Conservation (phyloP, 2,888 invertebrate genomes). For the Plebejus melissa region DNA sequence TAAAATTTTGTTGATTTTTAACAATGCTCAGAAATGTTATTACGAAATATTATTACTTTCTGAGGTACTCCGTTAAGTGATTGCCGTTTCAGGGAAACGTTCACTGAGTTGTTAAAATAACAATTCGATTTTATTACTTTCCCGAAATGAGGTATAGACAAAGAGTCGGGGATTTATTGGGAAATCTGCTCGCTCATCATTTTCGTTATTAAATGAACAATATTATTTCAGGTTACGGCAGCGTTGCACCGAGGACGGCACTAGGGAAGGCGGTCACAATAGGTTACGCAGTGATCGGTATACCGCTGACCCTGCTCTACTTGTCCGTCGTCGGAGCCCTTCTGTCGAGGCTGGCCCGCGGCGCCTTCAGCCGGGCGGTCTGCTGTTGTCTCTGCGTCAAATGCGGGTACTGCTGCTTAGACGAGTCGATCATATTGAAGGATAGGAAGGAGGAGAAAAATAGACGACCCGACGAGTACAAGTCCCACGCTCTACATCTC, state of each 20-base stretch:
- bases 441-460: constrained; percentile 88
- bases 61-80: neutral
- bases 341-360: constrained; percentile 89
- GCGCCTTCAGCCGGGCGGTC: constrained; percentile 88
- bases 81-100: neutral
- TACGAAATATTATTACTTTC: neutral
- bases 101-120: neutral
- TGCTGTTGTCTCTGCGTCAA: constrained; percentile 94
- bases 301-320: constrained; percentile 92
- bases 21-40: neutral
- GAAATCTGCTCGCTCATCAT: constrained; percentile 1
- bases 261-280: constrained; percentile 95
- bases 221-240: constrained; percentile 89
- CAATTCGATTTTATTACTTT: constrained; percentile 10
- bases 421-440: constrained; percentile 89
- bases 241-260: constrained; percentile 93
- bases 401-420: constrained; percentile 92
- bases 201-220: constrained; percentile 26
- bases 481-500: constrained; percentile 79
- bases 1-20: neutral
- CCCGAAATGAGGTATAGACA: neutral
- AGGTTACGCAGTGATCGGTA: constrained; percentile 91
- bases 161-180: neutral
- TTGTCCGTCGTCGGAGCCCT: constrained; percentile 92
- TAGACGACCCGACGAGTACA: constrained; percentile 83